Evolutionary conservation across 2,113 vertebrate genomes (phyloP), one percentile per base, ranked within the genome.

Genomic region (Gallinago media): DNA sequence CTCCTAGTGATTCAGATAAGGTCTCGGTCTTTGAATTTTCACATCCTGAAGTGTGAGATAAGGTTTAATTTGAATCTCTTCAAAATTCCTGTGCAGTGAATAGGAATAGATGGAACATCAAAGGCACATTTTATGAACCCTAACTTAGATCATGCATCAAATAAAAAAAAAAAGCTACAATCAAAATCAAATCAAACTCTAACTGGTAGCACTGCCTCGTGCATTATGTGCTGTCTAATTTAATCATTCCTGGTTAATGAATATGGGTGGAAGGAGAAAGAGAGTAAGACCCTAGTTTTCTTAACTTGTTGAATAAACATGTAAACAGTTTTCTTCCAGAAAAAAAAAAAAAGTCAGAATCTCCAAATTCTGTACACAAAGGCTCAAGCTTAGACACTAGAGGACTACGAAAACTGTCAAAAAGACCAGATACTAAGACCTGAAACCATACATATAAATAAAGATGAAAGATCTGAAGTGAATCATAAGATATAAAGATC

Each of bases 361-460:
- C 54, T 66, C 9, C 15, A 36, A 58, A 19, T 82, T 92, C 21
- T 47, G 36, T 59, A 25, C 38, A 27, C 11, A 88, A 56, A 50
- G 3, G 26, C n/a, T 88, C 11, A 14, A 63, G 6, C 8, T 85
- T 75, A 71, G 44, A 67, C 5, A 5, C 11, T 50, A 55, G 25
- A 59, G 26, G 12, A 44, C 52, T 70, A 5, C 61, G 29, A 75
- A 87, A 93, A 74, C 27, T 70, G 36, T 54, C 40, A 54, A 46
- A 77, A 55, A 8, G 0, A 0, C 16, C 11, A 7, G 2, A 15
- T 61, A 58, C 8, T 19, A 52, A 71, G 58, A 74, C 10, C 15
- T 89, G 65, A 62, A 87, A n/a, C 6, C 32, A 20, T 85, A 49
- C 2, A 8, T 46, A 22, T 26, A 67, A 67, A 34, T 34, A 87